Evolutionary conservation across 2,888 invertebrate genomes (phyloP).

Genomic region (Malacosoma neustria): DNA sequence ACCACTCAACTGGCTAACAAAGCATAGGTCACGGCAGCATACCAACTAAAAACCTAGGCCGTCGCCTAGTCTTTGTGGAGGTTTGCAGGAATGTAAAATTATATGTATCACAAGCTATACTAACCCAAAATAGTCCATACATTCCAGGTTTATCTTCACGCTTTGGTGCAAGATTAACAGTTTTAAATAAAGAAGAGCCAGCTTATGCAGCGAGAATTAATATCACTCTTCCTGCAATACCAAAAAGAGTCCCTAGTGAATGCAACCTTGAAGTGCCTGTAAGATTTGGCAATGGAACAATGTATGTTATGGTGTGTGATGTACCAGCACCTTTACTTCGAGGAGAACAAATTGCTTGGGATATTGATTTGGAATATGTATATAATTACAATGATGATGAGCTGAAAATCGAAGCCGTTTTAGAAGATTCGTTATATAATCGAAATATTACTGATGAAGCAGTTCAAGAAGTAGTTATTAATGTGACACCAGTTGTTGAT

Average conservation of each 20-base stretch:
- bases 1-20: too few relatives aligned
- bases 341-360: slow-evolving; percentile 33
- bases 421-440: slow-evolving; percentile 37
- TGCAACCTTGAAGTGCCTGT: slow-evolving; percentile 31
- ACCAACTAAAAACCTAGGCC: too few relatives aligned
- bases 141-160: slow-evolving; percentile 43
- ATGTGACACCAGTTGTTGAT: slow-evolving; percentile 31
- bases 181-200: slow-evolving; percentile 51
- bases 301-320: slow-evolving; percentile 36
- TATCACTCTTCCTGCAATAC: slow-evolving; percentile 37
- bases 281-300: not conserved
- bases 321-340: slow-evolving; percentile 46
- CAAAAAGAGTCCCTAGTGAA: slow-evolving; percentile 42
- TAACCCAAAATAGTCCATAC: slow-evolving; percentile 31
- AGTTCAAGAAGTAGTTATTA: slow-evolving; percentile 24
- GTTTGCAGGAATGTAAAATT: too few relatives aligned
- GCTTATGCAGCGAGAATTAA: slow-evolving; percentile 49
- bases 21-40: too few relatives aligned
- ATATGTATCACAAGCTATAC: too few relatives aligned
- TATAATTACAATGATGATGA: slow-evolving; percentile 19
- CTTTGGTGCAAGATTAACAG: slow-evolving; percentile 40
- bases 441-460: slow-evolving; percentile 32
- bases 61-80: too few relatives aligned
- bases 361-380: slow-evolving; percentile 51
- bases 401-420: slow-evolving; percentile 27